Conservation (phyloP, 1,140 invertebrate genomes). For the Caenorhabditis inopinata region DNA sequence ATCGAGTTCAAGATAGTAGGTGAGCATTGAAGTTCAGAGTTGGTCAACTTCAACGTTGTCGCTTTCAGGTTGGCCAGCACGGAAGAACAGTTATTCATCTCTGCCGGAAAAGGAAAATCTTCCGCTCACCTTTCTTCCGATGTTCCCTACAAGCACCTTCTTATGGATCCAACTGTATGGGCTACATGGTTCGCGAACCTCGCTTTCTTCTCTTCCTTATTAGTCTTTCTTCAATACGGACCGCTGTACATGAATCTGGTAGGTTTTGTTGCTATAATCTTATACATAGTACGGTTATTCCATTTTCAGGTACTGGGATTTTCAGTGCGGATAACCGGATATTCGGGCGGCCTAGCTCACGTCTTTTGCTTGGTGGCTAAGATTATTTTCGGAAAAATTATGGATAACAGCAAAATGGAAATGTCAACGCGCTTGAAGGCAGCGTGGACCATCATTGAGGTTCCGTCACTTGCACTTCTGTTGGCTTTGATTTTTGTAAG, state of each 20-base stretch:
- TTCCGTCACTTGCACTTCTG: background rate
- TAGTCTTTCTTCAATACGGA: slow-evolving; percentile 32
- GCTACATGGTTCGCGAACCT: slow-evolving; percentile 11
- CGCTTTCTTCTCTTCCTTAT: slow-evolving; percentile 19
- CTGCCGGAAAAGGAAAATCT: background rate
- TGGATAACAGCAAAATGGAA: background rate
- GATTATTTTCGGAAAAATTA: slow-evolving; percentile 9
- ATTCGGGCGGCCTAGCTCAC: background rate
- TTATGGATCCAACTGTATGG: slow-evolving; percentile 17
- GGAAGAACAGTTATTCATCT: slow-evolving; percentile 8
- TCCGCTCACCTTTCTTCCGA: background rate
- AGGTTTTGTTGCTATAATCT: background rate
- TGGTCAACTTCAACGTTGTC: no score
- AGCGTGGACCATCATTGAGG: background rate
- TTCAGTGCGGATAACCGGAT: background rate
- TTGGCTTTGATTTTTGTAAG: background rate
- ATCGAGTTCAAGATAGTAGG: background rate
- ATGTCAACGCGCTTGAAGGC: background rate
- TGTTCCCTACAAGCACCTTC: slow-evolving; percentile 9
- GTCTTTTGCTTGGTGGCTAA: slow-evolving; percentile 13
- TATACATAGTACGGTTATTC: no score
- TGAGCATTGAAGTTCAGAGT: no score
- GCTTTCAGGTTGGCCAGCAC: background rate
- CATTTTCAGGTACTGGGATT: slow-evolving; percentile 25
- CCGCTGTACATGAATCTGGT: slow-evolving; percentile 33